These are phyloP conservation scores for Hedya salicella DNA, from an alignment of 2,888 invertebrate species.

Conservation along the genomic window DNA sequence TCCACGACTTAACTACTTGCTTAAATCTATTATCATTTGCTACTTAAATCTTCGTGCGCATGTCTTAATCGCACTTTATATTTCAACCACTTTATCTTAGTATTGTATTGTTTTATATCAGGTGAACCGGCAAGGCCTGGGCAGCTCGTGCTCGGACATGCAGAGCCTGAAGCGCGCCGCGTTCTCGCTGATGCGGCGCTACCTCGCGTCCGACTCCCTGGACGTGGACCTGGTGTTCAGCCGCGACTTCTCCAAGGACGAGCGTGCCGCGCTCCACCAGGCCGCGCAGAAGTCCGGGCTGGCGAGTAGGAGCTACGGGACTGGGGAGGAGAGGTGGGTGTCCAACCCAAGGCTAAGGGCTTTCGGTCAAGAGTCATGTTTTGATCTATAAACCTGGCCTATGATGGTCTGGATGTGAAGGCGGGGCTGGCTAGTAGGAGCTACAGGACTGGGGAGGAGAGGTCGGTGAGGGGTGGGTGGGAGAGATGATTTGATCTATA, in stretches of 20 bases:
- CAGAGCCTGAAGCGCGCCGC: constrained; percentile 60
- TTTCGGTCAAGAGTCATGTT: too few relatives aligned
- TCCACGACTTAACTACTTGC: too few relatives aligned
- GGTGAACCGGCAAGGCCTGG: constrained; percentile 75
- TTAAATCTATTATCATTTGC: too few relatives aligned
- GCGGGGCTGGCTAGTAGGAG: constrained; percentile 78
- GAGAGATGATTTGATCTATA: too few relatives aligned
- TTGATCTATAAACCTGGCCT: too few relatives aligned
- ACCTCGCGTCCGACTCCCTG: constrained; percentile 61
- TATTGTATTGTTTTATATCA: constrained; percentile 49
- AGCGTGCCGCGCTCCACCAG: constrained; percentile 86
- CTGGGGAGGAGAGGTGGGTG: constrained; percentile 66
- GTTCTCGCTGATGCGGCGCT: constrained; percentile 63
- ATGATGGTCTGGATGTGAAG: too few relatives aligned
- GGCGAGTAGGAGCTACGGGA: constrained; percentile 81
- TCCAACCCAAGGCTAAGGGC: too few relatives aligned
- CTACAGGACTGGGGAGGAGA: constrained; percentile 74
- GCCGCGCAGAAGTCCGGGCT: constrained; percentile 75
- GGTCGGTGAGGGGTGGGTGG: too few relatives aligned
- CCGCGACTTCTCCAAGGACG: constrained; percentile 81
- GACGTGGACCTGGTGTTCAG: constrained; percentile 7
- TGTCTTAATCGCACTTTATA: too few relatives aligned
- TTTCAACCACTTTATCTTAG: too few relatives aligned
- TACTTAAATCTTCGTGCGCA: too few relatives aligned
- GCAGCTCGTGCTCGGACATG: constrained; percentile 58